Evolutionary conservation across 2,113 vertebrate species (phyloP).

Genomic region (Phalacrocorax brasilianus): DNA sequence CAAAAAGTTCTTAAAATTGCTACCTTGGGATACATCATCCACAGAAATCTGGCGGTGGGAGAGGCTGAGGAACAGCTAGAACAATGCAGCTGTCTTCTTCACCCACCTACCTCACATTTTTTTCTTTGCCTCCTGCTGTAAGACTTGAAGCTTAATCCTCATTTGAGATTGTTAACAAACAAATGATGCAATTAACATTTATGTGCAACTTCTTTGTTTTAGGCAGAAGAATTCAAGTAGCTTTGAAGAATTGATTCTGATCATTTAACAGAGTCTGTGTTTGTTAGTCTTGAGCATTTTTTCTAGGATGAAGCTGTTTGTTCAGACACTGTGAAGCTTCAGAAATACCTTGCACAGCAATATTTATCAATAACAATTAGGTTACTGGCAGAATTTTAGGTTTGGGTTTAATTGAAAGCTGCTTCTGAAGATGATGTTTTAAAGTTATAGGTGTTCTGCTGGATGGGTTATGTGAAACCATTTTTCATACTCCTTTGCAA

Average conservation of each 20-base stretch:
- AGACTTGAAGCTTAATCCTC: neutral
- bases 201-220: neutral
- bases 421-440: neutral
- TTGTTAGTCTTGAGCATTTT: neutral
- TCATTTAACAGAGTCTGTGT: neutral
- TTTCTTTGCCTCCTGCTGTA: conserved; percentile 32
- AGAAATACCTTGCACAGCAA: neutral
- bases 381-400: neutral
- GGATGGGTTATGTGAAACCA: neutral
- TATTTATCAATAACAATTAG: neutral
- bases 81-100: conserved; percentile 59
- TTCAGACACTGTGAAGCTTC: neutral
- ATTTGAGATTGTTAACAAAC: conserved; percentile 18
- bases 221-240: neutral
- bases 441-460: neutral
- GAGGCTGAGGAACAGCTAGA: conserved; percentile 55
- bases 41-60: conserved; percentile 49
- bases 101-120: conserved; percentile 31
- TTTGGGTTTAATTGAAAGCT: neutral
- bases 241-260: neutral
- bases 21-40: conserved; percentile 59
- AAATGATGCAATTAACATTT: neutral
- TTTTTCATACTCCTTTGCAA: neutral
- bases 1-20: conserved; percentile 56
- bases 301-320: neutral